Evolutionary conservation across 1,140 invertebrate genomes (phyloP).

Genomic region (Conus ventricosus): DNA sequence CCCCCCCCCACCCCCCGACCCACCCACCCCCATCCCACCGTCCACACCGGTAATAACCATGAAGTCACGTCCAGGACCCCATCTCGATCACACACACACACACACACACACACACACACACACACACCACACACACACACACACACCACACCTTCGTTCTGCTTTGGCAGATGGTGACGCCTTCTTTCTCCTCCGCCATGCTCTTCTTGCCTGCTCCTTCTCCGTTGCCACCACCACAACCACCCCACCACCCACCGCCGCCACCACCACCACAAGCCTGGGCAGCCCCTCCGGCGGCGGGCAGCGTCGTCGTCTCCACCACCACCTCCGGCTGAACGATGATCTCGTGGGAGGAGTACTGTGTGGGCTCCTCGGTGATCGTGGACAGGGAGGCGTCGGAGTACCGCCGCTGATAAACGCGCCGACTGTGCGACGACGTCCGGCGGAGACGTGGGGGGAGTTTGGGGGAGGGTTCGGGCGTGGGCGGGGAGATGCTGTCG

Average conservation of each 20-base stretch:
- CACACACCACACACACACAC: no score
- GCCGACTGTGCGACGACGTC: slow-evolving; percentile 73
- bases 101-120: no score
- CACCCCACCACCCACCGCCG: neutral
- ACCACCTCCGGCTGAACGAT: slow-evolving; percentile 95
- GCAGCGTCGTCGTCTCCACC: slow-evolving; percentile 88
- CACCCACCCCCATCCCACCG: no score
- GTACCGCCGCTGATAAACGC: slow-evolving; percentile 67
- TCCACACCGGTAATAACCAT: no score
- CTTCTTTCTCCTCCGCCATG: neutral
- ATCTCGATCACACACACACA: neutral
- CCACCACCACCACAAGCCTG: neutral
- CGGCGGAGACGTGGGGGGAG: slow-evolving; percentile 43
- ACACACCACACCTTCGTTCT: neutral
- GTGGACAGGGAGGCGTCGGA: slow-evolving; percentile 91
- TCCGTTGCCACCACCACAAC: neutral
- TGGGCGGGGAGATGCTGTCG: slow-evolving; percentile 90
- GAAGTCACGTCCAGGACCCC: no score
- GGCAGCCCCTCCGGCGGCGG: slow-evolving; percentile 28
- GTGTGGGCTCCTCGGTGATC: slow-evolving; percentile 91
- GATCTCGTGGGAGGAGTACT: slow-evolving; percentile 85
- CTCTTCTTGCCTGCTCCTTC: neutral
- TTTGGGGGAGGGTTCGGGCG: slow-evolving; percentile 80
- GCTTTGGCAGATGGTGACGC: neutral
- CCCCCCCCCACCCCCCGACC: no score